Base-by-base conservation (phyloP, 2,888 invertebrate genomes). In the Sarcophaga carnaria region DNA sequence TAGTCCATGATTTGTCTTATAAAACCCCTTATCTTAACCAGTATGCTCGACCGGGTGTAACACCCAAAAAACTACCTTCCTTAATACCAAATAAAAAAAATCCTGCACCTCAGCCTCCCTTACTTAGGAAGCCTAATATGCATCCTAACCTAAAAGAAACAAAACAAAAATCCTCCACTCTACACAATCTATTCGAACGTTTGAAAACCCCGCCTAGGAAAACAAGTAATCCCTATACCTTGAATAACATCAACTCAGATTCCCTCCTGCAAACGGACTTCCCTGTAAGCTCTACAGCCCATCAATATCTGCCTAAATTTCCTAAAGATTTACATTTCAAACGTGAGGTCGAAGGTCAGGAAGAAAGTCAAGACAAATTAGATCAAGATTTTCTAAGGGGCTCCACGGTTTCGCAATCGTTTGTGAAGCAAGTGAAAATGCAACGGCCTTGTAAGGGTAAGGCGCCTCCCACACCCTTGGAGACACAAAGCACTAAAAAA, bases 391-490 rank as follows among this genome's bases (percentile, higher is more conserved):
- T 93, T 79, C 90, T 93, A 79, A 92, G 93, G n/a, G 93, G 93
- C 63, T 91, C 93, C 17, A 93, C 93, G 0, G 89, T 93, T 20
- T 93, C 93, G 79, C 93, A 93, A 85, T 93, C 93, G 10, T 93
- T 94, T 89, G 93, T 93, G 80, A 91, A 90, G 64, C 93, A 93
- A 83, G 89, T 92, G 49, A 89, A 90, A 88, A 89, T 45, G 79
- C 90, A 81, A 87, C 90, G 66, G 85, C 88, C 88, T 37, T 72
- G 79, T 8, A 91, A 91, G 71, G 92, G 91, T 22, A 88, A 90
- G 27, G 90, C 91, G 4, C 89, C 90, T 6, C 90, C 91, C 0
- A 88, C 89, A 10, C 90, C 91, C 62, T 89, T 88, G 20, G 47
- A 78, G 63, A 63, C 74, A 4, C 82, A 80, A 69, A 67, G 67